Base-by-base conservation (phyloP, 2,113 vertebrate species). In the Scatophagus argus region DNA sequence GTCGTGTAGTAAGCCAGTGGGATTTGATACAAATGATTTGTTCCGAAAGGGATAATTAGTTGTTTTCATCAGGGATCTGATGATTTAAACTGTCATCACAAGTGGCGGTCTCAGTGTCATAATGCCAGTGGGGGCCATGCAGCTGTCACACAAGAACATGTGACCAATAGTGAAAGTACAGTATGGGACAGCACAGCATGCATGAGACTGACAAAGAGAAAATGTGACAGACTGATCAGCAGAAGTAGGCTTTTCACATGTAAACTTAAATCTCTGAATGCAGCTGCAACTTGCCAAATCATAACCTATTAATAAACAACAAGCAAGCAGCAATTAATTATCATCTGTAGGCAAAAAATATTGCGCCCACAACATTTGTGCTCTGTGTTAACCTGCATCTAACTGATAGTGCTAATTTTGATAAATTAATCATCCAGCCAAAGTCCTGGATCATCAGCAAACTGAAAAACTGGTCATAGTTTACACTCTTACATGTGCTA, bases 1-100 rank as follows among this genome's bases (percentile, higher is more conserved):
- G 65, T 74, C 7, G 17, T 66, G 67, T 59, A 41, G 78, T 55
- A 69, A 77, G 60, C 82, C 74, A 8, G n/a, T 36, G 82, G 76
- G 89, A 89, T 81, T 82, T 80, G 69, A 79, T 61, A 55, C 55
- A 81, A 85, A 81, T 77, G 27, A 83, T 82, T 55, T 76, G 66
- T 56, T 80, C 58, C 59, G 11, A 84, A 51, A 56, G 63, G 61
- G 47, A 84, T 78, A 88, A 70, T 89, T 78, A 81, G 61, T 31
- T 11, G 16, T 67, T 78, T 79, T 70, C 69, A 82, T 72, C 27
- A 4, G 81, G 63, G 70, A 82, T 78, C 14, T 56, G 43, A 64
- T 82, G 65, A 74, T 64, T 69, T 67, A 44, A 74, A 59, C 52
- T 32, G 21, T 78, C 36, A 61, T 72, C 41, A 32, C 49, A 36